Evolutionary conservation across 2,113 vertebrate species (phyloP), one percentile per base, ranked within the genome.

Genomic region (Poeciliopsis retropinna): DNA sequence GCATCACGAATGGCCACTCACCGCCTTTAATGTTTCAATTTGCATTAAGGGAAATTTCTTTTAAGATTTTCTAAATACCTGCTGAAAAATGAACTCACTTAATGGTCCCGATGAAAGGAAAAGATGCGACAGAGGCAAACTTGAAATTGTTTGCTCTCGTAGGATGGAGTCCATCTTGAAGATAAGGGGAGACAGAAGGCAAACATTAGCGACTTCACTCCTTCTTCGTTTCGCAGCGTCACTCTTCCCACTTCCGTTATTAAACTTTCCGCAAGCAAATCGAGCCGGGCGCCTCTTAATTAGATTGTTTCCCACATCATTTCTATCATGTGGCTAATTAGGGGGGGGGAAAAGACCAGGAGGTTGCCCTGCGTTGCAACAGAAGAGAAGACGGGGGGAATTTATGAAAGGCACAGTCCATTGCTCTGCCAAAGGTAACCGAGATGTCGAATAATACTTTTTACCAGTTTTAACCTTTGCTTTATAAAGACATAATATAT

Each of bases 281-380:
- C 76, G 82, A 91, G 87, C 86, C 75, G 77, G 78, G 74, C 81
- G 44, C 68, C 74, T 82, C 73, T 79, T 92, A 91, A 92, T 92
- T 85, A 89, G 79, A 91, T 86, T 87, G 90, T 88, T 91, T 91
- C 88, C 87, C 82, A 82, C 82, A 81, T 84, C 78, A 85, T 91
- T 83, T 86, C 68, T 85, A 92, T 87, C 91, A 87, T 88, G 80
- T 76, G 78, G 83, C 87, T 92, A 91, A 93, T 93, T 90, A 88
- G 75, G 71, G 81, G 62, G 1, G 85, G 75, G 65, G 72, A 79
- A 73, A 64, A 17, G 71, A 83, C 80, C 62, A 30, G 63, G 76
- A 77, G 75, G 78, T 87, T 86, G 75, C 74, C 41, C 9, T 54
- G 83, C 70, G 41, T 85, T 80, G 81, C 68, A 81, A 71, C 85